Evolutionary conservation across 2,888 invertebrate species (phyloP), one percentile per base, ranked within the genome.

Genomic region (Drosophila melanosoma): DNA sequence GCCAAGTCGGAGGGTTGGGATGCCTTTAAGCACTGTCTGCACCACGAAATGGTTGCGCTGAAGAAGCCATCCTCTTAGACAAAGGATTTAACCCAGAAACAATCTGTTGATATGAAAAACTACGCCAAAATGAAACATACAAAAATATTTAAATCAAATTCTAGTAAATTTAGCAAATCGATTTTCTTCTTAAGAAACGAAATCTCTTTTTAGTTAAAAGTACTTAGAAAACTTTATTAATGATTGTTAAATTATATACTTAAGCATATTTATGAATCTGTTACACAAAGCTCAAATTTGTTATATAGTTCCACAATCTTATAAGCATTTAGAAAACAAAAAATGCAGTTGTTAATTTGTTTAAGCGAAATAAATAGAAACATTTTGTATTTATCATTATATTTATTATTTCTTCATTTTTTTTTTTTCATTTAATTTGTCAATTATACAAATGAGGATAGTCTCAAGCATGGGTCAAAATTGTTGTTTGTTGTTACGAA

Each of bases 1-100:
- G 95, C 96, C 42, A 97, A 97, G 93, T 96, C 96, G 86, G 97
- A 98, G 94, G 97, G 97, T 35, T 98, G 98, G 98, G 97, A 98
- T 80, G 97, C 97, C 8, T 98, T 98, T 94, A 98, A 97, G 92
- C 94, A 95, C 23, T 98, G 98, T 92, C 95, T 99, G 56, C 97
- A 97, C 90, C 97, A 97, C 92, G 98, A 98, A 94, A 97, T 98
- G 96, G 86, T 83, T 64, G 72, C 85, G 29, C 60, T 88, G 8
- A 87, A 83, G 67, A 90, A 90, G 68, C 74, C 80, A 23, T 66
- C 87, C 42, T 84, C 77, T 69, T 56, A 54, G 26, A 58, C 20
- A n/a, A 10, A 35, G n/a, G 17, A 10, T 0, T 33, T 12, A 11
- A 17, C 20, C 35, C 32, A n/a, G 15, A 2, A 20, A 15, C 1